Evolutionary conservation across 2,797 vertebrate species (phyloP).

Genomic region (Anolis apletophallus): DNA sequence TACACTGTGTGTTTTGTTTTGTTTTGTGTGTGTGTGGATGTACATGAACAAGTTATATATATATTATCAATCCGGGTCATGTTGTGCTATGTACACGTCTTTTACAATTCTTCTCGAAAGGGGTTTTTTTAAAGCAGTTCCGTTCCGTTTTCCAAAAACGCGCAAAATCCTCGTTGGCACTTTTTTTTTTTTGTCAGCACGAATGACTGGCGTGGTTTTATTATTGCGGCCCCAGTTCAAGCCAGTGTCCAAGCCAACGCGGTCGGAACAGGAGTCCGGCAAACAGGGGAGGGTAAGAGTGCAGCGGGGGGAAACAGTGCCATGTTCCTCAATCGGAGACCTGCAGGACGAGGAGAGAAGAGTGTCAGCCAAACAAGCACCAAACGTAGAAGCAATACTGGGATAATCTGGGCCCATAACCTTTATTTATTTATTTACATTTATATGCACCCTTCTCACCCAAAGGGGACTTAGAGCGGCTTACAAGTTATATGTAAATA

Average conservation of each 20-base stretch:
- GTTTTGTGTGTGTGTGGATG: constrained; percentile 87
- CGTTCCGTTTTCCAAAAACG: constrained; percentile 92
- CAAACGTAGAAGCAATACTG: neutral
- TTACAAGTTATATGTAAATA: no score
- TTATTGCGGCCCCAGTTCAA: constrained; percentile 93
- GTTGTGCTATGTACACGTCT: constrained; percentile 99
- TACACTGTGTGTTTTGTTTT: constrained; percentile 86
- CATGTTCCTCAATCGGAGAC: constrained; percentile 96
- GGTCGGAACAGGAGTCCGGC: constrained; percentile 91
- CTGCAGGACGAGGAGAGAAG: constrained; percentile 76
- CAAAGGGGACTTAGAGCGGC: no score
- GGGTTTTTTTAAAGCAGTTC: constrained; percentile 91
- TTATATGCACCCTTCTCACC: no score
- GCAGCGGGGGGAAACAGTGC: constrained; percentile 92
- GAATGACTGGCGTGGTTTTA: constrained; percentile 88
- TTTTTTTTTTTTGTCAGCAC: constrained; percentile 92
- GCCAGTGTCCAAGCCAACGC: constrained; percentile 90
- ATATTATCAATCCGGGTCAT: constrained; percentile 95
- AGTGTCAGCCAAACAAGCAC: constrained; percentile 31
- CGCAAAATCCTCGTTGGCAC: constrained; percentile 91
- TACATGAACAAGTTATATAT: constrained; percentile 90
- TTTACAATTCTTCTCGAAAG: constrained; percentile 99
- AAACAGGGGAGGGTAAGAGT: constrained; percentile 91
- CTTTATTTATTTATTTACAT: no score
- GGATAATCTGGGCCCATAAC: no score